Conservation (phyloP, 2,797 vertebrate genomes). For the Danio jaintianensis region DNA sequence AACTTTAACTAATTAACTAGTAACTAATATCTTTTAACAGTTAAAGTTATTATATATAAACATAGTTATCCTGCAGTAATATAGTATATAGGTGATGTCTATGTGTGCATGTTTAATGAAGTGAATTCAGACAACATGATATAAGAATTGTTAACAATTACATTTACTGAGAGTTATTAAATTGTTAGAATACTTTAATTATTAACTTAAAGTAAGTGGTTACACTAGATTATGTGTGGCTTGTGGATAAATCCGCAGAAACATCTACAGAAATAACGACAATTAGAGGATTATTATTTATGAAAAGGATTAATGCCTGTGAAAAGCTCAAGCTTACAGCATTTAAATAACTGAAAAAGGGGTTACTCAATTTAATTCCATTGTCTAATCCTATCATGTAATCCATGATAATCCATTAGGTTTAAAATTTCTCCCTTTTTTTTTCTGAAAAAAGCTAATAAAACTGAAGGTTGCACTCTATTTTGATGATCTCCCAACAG, state of each 20-base stretch:
- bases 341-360: background rate
- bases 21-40: too few relatives aligned
- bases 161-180: too few relatives aligned
- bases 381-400: slow-evolving; percentile 16
- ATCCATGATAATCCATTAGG: background rate
- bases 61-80: too few relatives aligned
- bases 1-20: too few relatives aligned
- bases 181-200: background rate
- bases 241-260: background rate
- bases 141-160: background rate
- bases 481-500: too few relatives aligned
- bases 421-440: background rate
- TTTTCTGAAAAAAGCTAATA: background rate
- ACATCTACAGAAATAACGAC: background rate
- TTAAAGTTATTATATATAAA: too few relatives aligned
- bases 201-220: background rate
- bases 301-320: background rate
- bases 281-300: slow-evolving; percentile 16
- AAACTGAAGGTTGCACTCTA: background rate
- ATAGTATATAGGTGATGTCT: too few relatives aligned
- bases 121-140: background rate
- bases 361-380: background rate
- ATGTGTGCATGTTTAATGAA: too few relatives aligned
- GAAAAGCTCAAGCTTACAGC: background rate
- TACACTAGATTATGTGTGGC: background rate